Evolutionary conservation across 2,888 invertebrate genomes (phyloP).

Genomic region (Hypsopygia costalis): DNA sequence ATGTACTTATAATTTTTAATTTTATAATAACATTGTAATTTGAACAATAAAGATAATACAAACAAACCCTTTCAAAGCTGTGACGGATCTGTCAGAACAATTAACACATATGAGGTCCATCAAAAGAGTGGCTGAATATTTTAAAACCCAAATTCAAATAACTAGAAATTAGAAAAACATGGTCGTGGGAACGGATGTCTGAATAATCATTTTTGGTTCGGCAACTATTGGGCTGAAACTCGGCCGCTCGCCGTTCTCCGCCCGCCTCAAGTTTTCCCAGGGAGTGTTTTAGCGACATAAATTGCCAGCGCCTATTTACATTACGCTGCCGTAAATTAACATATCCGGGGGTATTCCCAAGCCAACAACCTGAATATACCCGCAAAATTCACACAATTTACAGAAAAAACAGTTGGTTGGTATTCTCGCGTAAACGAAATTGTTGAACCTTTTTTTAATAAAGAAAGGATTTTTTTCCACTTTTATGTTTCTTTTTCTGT

Average conservation of each 20-base stretch:
- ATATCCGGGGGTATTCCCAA: constrained; percentile 68
- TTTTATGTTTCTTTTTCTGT: constrained; percentile 28
- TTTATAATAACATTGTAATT: too few species aligned
- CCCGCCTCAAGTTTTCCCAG: constrained; percentile 46
- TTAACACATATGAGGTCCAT: too few species aligned
- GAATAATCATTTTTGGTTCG: constrained; percentile 46
- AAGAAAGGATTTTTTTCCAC: constrained; percentile 27
- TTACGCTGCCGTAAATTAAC: constrained; percentile 67
- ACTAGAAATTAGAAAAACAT: background rate
- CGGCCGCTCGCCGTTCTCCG: constrained; percentile 17
- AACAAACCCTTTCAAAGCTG: too few species aligned
- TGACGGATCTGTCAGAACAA: too few species aligned
- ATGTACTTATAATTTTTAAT: too few species aligned
- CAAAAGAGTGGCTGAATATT: background rate
- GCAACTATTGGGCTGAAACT: constrained; percentile 28
- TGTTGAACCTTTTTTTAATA: constrained; percentile 36
- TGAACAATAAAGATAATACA: too few species aligned
- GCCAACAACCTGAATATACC: constrained; percentile 54
- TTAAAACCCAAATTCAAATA: background rate
- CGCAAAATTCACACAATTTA: constrained; percentile 34
- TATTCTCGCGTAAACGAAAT: constrained; percentile 25
- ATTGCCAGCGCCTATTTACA: constrained; percentile 69
- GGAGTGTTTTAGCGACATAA: constrained; percentile 68
- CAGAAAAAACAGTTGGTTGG: constrained; percentile 29
- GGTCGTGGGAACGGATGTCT: constrained; percentile 36